Evolutionary conservation across 2,888 invertebrate species (phyloP).

Genomic region (Idaea aversata): DNA sequence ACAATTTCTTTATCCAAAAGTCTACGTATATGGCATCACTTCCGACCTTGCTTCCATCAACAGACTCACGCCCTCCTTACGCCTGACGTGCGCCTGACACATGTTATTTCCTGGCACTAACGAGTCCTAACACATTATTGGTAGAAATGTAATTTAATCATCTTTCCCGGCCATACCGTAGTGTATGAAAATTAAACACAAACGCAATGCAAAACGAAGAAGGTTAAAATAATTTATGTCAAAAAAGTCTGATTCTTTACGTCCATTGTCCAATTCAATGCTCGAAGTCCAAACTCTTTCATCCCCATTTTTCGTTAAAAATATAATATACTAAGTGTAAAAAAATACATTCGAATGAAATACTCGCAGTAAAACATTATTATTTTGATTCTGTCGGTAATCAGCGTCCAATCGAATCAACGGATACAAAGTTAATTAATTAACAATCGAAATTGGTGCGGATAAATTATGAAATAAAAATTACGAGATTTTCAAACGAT

Average conservation of each 20-base stretch:
- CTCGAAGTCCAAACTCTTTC: too few relatives aligned
- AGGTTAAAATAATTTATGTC: too few relatives aligned
- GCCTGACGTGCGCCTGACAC: neutral
- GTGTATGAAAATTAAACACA: too few relatives aligned
- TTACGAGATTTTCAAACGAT: constrained; percentile 16
- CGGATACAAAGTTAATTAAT: neutral
- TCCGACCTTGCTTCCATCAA: neutral
- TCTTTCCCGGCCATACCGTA: neutral
- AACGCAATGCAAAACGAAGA: too few relatives aligned
- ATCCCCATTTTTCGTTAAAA: too few relatives aligned
- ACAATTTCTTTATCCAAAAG: neutral
- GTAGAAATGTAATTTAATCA: neutral
- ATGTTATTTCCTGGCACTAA: neutral
- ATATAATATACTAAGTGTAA: neutral
- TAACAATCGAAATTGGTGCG: constrained; percentile 6
- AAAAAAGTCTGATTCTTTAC: too few relatives aligned
- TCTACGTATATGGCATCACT: neutral
- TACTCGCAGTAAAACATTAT: neutral
- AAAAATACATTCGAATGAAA: neutral
- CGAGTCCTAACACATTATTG: neutral
- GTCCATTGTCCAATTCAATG: too few relatives aligned
- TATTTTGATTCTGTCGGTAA: neutral
- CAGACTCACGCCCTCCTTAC: neutral
- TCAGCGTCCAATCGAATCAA: neutral
- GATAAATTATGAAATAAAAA: constrained; percentile 15